These are phyloP conservation scores for Setophaga kirtlandii DNA, from an alignment of 2,113 vertebrate species.

Conservation along the genomic window DNA sequence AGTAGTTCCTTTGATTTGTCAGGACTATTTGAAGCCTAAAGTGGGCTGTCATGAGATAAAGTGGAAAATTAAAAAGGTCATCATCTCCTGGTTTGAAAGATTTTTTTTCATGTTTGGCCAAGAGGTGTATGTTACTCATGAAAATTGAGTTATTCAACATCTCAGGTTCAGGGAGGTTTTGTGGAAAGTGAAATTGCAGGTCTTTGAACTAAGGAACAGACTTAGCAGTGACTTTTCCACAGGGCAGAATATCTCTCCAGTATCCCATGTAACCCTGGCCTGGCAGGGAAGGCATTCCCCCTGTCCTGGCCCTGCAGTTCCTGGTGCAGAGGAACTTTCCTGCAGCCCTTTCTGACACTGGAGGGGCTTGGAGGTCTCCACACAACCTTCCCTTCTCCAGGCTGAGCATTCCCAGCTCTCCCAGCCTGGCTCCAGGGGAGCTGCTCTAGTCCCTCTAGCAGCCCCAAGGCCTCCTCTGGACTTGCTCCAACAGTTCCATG, in stretches of 20 bases:
- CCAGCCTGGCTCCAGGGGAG: not conserved
- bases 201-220: not conserved
- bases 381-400: not conserved
- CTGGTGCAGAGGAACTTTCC: not conserved
- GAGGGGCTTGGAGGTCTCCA: not conserved
- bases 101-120: slow-evolving; percentile 1
- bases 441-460: not conserved
- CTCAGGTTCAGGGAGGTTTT: not conserved
- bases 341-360: too few species aligned
- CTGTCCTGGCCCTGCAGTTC: not conserved
- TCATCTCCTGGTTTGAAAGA: not conserved
- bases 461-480: not conserved
- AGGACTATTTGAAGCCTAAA: not conserved
- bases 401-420: not conserved
- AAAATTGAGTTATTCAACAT: not conserved
- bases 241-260: not conserved
- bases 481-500: not conserved
- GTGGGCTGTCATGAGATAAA: not conserved
- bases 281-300: not conserved
- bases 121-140: not conserved
- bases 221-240: not conserved
- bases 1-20: not conserved
- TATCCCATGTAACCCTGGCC: not conserved
- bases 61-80: not conserved
- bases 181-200: not conserved